A percentile compares a stretch with the other conserved stretches of the same genome.
These are phyloP conservation scores for Ceuthmochares aereus DNA, from an alignment of 2,113 vertebrate genomes.

Conservation along the genomic window DNA sequence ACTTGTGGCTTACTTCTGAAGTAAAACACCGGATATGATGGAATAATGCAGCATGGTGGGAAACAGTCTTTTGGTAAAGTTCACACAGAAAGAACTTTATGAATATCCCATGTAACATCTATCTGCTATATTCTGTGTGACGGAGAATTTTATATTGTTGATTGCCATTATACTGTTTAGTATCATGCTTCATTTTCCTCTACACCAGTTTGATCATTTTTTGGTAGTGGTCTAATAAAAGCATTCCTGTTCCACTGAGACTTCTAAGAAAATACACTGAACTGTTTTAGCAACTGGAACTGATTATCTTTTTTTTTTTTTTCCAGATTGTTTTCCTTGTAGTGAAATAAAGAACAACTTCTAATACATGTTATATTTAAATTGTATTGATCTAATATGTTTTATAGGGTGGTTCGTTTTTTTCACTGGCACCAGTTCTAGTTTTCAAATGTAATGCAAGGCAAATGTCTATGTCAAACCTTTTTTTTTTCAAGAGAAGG, in stretches of 20 bases:
- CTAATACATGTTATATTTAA: slow-evolving; percentile 52
- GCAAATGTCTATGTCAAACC: slow-evolving; percentile 17
- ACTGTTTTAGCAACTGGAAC: slow-evolving; percentile 52
- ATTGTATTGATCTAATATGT: slow-evolving; percentile 40
- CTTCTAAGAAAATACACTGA: slow-evolving; percentile 47
- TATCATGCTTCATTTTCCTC: slow-evolving; percentile 34
- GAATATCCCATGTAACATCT: background rate
- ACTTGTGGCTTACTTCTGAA: slow-evolving; percentile 1
- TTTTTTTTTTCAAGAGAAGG: slow-evolving; percentile 26
- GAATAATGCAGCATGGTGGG: slow-evolving; percentile 16
- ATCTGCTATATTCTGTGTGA: background rate
- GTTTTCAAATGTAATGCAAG: slow-evolving; percentile 48
- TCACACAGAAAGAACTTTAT: background rate
- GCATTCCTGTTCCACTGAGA: slow-evolving; percentile 13
- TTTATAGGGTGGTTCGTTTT: slow-evolving; percentile 7
- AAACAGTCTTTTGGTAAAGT: background rate
- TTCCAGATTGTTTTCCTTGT: background rate
- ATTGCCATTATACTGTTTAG: background rate
- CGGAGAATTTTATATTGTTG: background rate
- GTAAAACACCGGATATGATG: background rate
- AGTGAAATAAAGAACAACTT: slow-evolving; percentile 8
- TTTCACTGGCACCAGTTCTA: slow-evolving; percentile 7
- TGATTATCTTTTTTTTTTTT: background rate
- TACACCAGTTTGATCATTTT: slow-evolving; percentile 27
- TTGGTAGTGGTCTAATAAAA: slow-evolving; percentile 40